Evolutionary conservation across 2,888 invertebrate genomes (phyloP).

Genomic region (Bellardia pandia): DNA sequence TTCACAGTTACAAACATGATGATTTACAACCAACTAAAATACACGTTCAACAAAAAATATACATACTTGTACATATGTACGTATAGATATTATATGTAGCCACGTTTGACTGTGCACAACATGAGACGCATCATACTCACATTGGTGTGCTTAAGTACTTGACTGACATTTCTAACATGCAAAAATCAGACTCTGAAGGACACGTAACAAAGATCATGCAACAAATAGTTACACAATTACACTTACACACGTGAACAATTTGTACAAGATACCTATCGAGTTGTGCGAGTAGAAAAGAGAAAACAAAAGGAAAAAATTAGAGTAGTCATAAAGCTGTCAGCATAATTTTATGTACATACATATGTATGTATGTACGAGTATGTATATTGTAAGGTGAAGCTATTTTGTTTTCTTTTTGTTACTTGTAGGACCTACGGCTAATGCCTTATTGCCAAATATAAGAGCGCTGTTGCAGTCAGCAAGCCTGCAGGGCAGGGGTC

Average conservation of each 20-base stretch:
- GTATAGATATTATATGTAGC: background rate
- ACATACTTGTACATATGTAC: background rate
- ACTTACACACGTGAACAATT: slow-evolving; percentile 11
- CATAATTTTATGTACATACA: slow-evolving; percentile 1
- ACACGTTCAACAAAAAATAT: slow-evolving; percentile 2
- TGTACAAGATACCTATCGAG: background rate
- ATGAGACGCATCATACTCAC: background rate
- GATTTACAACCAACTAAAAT: slow-evolving; percentile 34
- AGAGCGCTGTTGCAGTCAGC: background rate
- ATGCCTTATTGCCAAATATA: background rate
- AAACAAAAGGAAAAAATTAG: background rate
- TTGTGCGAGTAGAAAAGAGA: background rate
- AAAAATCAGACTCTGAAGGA: slow-evolving; percentile 43
- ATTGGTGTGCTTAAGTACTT: slow-evolving; percentile 34
- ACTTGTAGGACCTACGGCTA: background rate
- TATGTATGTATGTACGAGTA: background rate
- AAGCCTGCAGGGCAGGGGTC: slow-evolving; percentile 33
- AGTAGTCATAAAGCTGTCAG: slow-evolving; percentile 8
- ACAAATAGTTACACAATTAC: slow-evolving; percentile 42
- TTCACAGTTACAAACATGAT: slow-evolving; percentile 26
- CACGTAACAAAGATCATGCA: slow-evolving; percentile 53
- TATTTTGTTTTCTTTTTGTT: background rate
- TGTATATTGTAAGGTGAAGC: background rate
- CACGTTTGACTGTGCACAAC: slow-evolving; percentile 14
- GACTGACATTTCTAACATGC: slow-evolving; percentile 57